These are phyloP conservation scores for Drosophila carrolli DNA, from an alignment of 1,140 invertebrate species.

Conservation along the genomic window DNA sequence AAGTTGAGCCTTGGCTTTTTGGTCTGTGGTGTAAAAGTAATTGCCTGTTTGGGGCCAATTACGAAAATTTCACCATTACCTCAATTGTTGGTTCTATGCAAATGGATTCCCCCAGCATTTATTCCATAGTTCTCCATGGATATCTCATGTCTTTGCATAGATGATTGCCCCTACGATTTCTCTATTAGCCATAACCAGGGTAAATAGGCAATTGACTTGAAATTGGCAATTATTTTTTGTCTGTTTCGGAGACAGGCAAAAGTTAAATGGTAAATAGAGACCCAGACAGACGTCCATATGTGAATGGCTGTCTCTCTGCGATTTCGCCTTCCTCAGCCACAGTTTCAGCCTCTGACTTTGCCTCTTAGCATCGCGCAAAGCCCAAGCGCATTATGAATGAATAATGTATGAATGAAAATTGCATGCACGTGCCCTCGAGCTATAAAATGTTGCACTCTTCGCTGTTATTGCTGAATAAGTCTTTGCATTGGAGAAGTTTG, in stretches of 20 bases:
- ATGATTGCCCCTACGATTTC: constrained; percentile 70
- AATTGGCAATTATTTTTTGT: constrained; percentile 80
- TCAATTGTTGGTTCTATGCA: constrained; percentile 73
- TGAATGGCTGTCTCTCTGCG: constrained; percentile 54
- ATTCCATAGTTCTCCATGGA: constrained; percentile 34
- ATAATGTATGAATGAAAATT: constrained; percentile 84
- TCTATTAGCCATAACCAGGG: constrained; percentile 81
- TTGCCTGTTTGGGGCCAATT: constrained; percentile 47
- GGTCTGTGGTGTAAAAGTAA: constrained; percentile 46
- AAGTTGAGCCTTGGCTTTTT: constrained; percentile 53
- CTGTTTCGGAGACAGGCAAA: constrained; percentile 48
- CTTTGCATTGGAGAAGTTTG: constrained; percentile 8
- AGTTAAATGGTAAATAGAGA: constrained; percentile 51
- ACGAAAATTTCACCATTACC: constrained; percentile 70
- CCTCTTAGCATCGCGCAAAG: constrained; percentile 29
- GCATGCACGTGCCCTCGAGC: constrained; percentile 80
- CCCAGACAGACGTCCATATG: constrained; percentile 61
- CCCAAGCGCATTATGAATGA: constrained; percentile 79
- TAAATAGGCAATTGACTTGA: constrained; percentile 83
- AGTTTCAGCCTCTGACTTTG: background rate
- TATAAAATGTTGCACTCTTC: constrained; percentile 79
- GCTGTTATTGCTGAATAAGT: constrained; percentile 12
- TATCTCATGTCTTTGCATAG: constrained; percentile 14
- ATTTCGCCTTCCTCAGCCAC: background rate
- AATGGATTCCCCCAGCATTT: constrained; percentile 51